Percentiles rank a stretch among this genome's conserved stretches.
Conservation (phyloP, 1,140 invertebrate genomes). For the Neodiprion fabricii region DNA sequence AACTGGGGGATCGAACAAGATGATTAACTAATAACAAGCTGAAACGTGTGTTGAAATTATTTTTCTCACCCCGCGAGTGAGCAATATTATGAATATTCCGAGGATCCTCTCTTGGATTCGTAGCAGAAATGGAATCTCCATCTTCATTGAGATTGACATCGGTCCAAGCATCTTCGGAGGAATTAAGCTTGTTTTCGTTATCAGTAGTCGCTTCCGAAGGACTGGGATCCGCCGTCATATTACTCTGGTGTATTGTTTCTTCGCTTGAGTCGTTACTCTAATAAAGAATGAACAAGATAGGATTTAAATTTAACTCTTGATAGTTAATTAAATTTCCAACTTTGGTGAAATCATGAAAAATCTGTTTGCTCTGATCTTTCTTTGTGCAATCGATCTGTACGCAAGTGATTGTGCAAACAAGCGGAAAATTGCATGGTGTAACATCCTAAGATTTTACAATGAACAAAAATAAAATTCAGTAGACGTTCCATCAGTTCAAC, state of each 20-base stretch:
- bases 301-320: too few relatives aligned
- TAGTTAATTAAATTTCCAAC: too few relatives aligned
- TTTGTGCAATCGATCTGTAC: too few relatives aligned
- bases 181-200: constrained; percentile 68
- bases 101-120: constrained; percentile 68
- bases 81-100: constrained; percentile 66
- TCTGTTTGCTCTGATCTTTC: too few relatives aligned
- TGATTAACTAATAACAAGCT: constrained; percentile 11
- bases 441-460: too few relatives aligned
- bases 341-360: too few relatives aligned
- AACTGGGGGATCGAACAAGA: constrained; percentile 16
- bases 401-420: too few relatives aligned
- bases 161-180: constrained; percentile 85
- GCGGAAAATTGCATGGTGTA: too few relatives aligned
- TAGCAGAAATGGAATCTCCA: constrained; percentile 64
- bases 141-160: constrained; percentile 91
- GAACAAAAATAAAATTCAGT: too few relatives aligned
- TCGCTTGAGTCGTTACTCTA: constrained; percentile 83
- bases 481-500: too few relatives aligned
- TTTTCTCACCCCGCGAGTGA: constrained; percentile 58
- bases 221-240: constrained; percentile 53
- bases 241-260: constrained; percentile 63
- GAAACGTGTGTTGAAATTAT: not conserved
- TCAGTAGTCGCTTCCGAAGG: constrained; percentile 57
- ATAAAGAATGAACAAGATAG: constrained; percentile 22